Evolutionary conservation across 1,140 invertebrate species (phyloP), one percentile per base, ranked within the genome.

Genomic region (Goniozus legneri): DNA sequence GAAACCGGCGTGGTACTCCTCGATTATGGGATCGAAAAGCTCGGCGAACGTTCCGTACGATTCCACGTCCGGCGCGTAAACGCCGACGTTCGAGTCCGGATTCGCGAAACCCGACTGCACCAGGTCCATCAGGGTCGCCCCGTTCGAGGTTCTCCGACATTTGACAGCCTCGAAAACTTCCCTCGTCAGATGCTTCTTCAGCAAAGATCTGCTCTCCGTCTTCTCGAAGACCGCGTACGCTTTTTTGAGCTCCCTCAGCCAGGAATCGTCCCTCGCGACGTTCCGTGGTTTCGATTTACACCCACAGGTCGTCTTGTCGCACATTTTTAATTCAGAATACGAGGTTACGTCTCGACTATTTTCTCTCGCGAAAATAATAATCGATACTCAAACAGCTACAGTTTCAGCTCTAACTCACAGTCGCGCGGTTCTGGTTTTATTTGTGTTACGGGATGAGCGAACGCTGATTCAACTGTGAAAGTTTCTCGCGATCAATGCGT

Each of bases 11-110:
- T 91, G 87, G 63, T 89, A 89, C 44, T 89, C 86, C 50, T 85
- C 78, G 61, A 92, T 89, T 61, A 91, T 81, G 8, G 85, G 84
- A 67, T 89, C 82, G 60, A 92, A 91, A 8, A 91, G 67, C 32
- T 79, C 77, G 8, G 69, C 69, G 58, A 89, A 91, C 1, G 82
- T 67, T 24, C 75, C 77, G 69, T 91, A 91, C 2, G 82, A 73
- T 37, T 89, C 82, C 0, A 82, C 77, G 74, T 91, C 87, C 0
- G 85, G 79, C 2, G 88, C 87, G 65, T 89, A 89, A 20, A 88
- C 63, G 46, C 86, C 87, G 8, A 86, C 75, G 10, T 77, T 67
- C 6, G 84, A 82, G 39, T 84, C 80, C 0, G 76, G 73, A 65
- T 86, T 82, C 56, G 79, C 79, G 12, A 86, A 64, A 21, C 85